Base-by-base conservation (phyloP, 1,140 invertebrate species). In the Drosophila melanica region DNA sequence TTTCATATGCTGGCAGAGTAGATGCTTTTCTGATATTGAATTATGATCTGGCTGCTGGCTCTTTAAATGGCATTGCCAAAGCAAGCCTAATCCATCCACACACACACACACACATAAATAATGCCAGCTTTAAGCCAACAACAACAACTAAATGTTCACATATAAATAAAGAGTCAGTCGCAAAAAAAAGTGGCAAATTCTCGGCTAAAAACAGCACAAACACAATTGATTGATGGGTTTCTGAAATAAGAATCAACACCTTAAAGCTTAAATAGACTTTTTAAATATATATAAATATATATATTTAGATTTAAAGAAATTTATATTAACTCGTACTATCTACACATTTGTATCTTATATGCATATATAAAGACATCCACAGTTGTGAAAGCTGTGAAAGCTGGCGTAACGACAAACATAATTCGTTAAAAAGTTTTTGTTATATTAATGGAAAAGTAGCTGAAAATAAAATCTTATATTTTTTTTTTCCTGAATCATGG, bases 381-480 rank as follows among this genome's bases (percentile, higher is more conserved):
- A n/a, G n/a, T n/a, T n/a, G n/a, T n/a, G n/a, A n/a, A n/a, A n/a
- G n/a, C n/a, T 14, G 57, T 42, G 57, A 6, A 47, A 66, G 60
- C 39, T 14, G 39, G 41, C 69, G 72, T 79, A 87, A 79, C 68
- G 74, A 77, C 73, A 75, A 63, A 77, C 69, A 82, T 79, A 87
- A 89, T 89, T 87, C 82, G 79, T 82, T 89, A 62, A 74, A 87
- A 89, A 89, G 59, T 89, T 89, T 81, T 73, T 75, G 79, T 80
- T 84, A 80, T 79, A 87, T 89, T 80, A 89, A 87, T 84, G 79
- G 70, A 87, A 77, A 89, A 80, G 77, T 89, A 80, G 85, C 77
- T 74, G 76, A 65, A 69, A 79, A 74, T 73, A 64, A 48, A 68
- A 47, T 59, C 71, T 76, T 58, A 63, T 33, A 62, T 64, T 53